These are phyloP conservation scores for Armadillidium nasatum DNA, from an alignment of 1,140 invertebrate species.

Conservation along the genomic window DNA sequence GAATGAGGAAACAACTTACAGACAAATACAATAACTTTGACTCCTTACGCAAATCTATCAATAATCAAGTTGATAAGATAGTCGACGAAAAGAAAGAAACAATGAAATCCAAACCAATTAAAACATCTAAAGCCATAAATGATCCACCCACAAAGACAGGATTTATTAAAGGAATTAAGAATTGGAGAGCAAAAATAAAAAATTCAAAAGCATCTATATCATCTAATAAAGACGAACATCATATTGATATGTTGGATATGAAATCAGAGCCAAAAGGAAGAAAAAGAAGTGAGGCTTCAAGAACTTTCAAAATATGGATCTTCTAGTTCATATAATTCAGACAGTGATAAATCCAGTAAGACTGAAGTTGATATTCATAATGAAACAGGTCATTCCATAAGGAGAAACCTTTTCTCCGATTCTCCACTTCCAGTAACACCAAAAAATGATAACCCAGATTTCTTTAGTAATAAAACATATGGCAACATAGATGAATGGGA, in stretches of 20 bases:
- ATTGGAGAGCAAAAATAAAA: too few species aligned
- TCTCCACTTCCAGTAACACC: neutral
- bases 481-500: neutral
- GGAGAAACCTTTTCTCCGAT: neutral
- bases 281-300: neutral
- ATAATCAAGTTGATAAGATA: neutral
- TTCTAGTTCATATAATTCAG: too few species aligned
- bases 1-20: neutral
- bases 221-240: too few species aligned
- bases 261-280: too few species aligned
- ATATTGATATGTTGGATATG: too few species aligned
- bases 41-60: neutral
- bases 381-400: neutral
- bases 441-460: neutral
- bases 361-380: slow-evolving; percentile 1
- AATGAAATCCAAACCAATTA: too few species aligned
- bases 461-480: neutral
- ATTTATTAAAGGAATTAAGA: too few species aligned
- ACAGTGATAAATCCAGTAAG: neutral
- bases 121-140: too few species aligned
- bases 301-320: neutral
- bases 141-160: too few species aligned
- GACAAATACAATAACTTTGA: neutral
- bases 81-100: too few species aligned
- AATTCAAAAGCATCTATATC: too few species aligned